These are phyloP conservation scores for Agrilus mali DNA, from an alignment of 2,888 invertebrate species.

Conservation along the genomic window DNA sequence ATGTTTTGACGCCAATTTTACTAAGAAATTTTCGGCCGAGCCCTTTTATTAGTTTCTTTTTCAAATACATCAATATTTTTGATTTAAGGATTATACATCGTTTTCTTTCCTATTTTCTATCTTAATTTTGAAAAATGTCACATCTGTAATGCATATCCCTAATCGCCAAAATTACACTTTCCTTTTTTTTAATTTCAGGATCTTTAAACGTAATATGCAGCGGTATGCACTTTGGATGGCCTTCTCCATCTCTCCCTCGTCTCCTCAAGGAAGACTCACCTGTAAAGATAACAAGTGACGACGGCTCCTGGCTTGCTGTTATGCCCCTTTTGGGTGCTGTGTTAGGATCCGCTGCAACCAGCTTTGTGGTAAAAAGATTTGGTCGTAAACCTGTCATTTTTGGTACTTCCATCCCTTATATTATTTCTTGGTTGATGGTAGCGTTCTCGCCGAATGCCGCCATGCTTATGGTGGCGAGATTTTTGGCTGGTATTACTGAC, in stretches of 20 bases:
- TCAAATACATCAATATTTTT: too few relatives aligned
- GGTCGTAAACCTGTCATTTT: conserved; percentile 56
- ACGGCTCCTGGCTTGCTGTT: conserved; percentile 51
- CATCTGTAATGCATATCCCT: too few relatives aligned
- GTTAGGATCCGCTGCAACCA: conserved; percentile 47
- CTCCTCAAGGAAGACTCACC: conserved; percentile 34
- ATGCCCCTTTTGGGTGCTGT: conserved; percentile 53
- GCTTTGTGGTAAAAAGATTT: conserved; percentile 48
- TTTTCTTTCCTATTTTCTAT: too few relatives aligned
- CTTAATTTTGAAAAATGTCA: too few relatives aligned
- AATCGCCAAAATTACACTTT: too few relatives aligned
- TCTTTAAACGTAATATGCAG: conserved; percentile 26
- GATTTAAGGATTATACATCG: too few relatives aligned
- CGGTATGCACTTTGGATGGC: conserved; percentile 41
- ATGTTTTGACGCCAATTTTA: too few relatives aligned
- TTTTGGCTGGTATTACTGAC: conserved; percentile 46
- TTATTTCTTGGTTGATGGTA: conserved; percentile 50
- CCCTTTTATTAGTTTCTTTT: too few relatives aligned
- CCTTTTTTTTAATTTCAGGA: conserved; percentile 21
- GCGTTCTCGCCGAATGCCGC: conserved; percentile 44
- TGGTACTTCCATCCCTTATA: conserved; percentile 47
- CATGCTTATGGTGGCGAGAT: conserved; percentile 38
- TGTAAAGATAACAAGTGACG: conserved; percentile 36
- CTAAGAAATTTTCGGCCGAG: too few relatives aligned
- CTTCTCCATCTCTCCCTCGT: conserved; percentile 45